These are phyloP conservation scores for Tetragonisca angustula DNA, from an alignment of 2,888 invertebrate species.

Conservation along the genomic window DNA sequence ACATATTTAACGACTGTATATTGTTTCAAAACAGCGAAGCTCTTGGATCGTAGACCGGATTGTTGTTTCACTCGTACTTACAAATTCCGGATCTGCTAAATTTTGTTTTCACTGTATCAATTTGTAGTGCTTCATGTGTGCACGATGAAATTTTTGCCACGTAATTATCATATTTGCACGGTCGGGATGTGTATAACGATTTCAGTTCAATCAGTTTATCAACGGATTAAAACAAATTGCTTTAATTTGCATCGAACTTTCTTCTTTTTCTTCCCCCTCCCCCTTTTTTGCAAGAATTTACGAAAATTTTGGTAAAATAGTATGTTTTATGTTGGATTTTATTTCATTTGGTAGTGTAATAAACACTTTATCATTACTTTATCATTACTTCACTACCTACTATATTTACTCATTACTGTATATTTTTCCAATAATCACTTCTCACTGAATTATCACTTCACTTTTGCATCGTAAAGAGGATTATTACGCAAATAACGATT, in stretches of 20 bases:
- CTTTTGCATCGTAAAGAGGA: conserved; percentile 33
- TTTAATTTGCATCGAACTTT: background rate
- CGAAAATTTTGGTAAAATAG: background rate
- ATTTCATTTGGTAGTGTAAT: too few species aligned
- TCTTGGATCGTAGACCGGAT: conserved; percentile 62
- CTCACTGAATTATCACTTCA: conserved; percentile 34
- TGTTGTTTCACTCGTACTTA: conserved; percentile 61
- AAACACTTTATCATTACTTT: background rate
- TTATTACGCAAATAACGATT: conserved; percentile 64
- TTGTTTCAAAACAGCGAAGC: conserved; percentile 76
- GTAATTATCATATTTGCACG: background rate
- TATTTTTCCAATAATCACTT: conserved; percentile 2
- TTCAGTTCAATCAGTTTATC: background rate
- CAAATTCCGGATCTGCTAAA: conserved; percentile 42
- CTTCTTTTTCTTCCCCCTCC: background rate
- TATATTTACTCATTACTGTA: background rate
- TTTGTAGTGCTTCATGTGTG: conserved; percentile 16
- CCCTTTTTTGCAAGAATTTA: background rate
- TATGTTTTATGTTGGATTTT: too few species aligned
- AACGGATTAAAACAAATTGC: background rate
- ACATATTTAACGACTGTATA: conserved; percentile 76
- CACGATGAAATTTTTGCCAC: conserved; percentile 4
- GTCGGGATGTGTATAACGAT: background rate
- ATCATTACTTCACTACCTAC: conserved; percentile 1
- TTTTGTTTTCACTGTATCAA: conserved; percentile 49